Conservation (phyloP, 2,888 invertebrate genomes). For the Pammene aurita region DNA sequence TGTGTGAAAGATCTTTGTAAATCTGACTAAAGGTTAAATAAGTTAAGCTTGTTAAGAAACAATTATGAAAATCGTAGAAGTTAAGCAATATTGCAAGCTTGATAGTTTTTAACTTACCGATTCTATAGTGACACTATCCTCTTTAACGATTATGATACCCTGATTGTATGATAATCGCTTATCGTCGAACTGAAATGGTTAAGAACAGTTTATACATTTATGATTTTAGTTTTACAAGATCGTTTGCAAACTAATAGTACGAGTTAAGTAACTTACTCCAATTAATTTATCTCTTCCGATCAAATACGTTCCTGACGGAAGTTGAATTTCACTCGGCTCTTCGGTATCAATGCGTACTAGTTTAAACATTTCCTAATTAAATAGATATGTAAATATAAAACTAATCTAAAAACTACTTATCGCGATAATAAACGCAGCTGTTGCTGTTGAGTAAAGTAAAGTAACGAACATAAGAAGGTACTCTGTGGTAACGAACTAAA, state of each 20-base stretch:
- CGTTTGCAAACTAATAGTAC: too few relatives aligned
- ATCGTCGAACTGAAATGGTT: constrained; percentile 73
- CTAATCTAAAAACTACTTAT: not conserved
- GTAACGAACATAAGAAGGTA: constrained; percentile 1
- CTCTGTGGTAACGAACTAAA: too few relatives aligned
- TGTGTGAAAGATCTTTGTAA: too few relatives aligned
- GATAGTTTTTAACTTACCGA: too few relatives aligned
- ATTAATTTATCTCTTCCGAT: constrained; percentile 70
- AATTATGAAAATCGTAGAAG: too few relatives aligned
- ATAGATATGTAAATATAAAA: not conserved
- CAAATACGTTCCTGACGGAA: constrained; percentile 61
- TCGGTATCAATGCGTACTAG: constrained; percentile 62
- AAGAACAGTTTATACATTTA: not conserved
- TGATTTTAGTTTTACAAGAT: too few relatives aligned
- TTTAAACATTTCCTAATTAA: constrained; percentile 54
- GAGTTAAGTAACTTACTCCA: constrained; percentile 60
- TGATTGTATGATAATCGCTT: constrained; percentile 81
- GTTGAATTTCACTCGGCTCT: constrained; percentile 59
- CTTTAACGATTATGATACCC: constrained; percentile 69
- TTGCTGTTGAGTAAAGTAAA: not conserved
- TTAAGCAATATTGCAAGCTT: too few relatives aligned
- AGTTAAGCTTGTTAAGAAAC: too few relatives aligned
- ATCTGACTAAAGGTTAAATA: too few relatives aligned
- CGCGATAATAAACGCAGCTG: not conserved
- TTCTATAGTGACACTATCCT: constrained; percentile 65